Percentiles rank a stretch among this genome's conserved stretches.
Evolutionary conservation across 2,113 vertebrate genomes (phyloP).

Genomic region (Poeciliopsis turrubarensis): DNA sequence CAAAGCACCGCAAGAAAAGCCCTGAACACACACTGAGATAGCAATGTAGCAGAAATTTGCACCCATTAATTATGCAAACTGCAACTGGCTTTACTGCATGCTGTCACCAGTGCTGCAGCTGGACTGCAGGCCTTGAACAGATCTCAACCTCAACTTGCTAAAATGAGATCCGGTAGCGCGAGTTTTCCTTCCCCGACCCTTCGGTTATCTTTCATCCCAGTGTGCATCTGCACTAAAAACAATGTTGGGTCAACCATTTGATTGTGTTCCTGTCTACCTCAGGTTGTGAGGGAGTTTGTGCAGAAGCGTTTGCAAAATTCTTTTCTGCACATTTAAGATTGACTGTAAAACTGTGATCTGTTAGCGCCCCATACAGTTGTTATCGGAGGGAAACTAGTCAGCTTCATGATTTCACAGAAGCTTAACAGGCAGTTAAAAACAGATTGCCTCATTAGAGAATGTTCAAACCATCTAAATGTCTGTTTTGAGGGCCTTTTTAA

Average conservation of each 20-base stretch:
- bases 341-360: constrained; percentile 35
- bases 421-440: constrained; percentile 8
- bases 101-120: constrained; percentile 54
- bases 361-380: constrained; percentile 11
- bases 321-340: constrained; percentile 36
- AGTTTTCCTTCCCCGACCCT: constrained; percentile 8
- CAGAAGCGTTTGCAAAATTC: constrained; percentile 7
- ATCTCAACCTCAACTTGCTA: constrained; percentile 46
- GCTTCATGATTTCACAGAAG: constrained; percentile 22
- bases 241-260: constrained; percentile 52
- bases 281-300: constrained; percentile 27
- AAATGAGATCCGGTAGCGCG: constrained; percentile 30
- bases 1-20: constrained; percentile 89
- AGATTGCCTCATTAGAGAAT: background rate
- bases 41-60: background rate
- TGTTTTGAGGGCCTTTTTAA: background rate
- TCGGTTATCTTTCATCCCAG: constrained; percentile 25
- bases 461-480: background rate
- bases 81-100: constrained; percentile 50
- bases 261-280: constrained; percentile 77
- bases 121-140: constrained; percentile 59
- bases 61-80: constrained; percentile 50
- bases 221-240: constrained; percentile 34
- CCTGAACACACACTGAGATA: constrained; percentile 67
- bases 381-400: constrained; percentile 6